phyloP scores from a whole-genome alignment of 2,888 invertebrate species.

The Volucella inflata region DNA sequence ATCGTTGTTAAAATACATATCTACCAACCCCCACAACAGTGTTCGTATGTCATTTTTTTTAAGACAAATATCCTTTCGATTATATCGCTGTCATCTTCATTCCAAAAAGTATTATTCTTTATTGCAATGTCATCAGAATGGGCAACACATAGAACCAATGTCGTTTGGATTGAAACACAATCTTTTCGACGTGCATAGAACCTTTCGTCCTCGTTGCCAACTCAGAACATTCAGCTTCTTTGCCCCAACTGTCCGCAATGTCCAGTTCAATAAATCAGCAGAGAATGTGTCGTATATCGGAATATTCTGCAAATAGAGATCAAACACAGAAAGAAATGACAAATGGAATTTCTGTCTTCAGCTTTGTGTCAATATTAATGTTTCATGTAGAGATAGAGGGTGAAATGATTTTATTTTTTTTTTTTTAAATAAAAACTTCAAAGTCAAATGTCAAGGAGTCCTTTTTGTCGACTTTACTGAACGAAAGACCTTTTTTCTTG shows the following conservation, averaged over 20 bases:
- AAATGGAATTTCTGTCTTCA: constrained; percentile 49
- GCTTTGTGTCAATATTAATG: constrained; percentile 53
- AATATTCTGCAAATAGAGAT: constrained; percentile 63
- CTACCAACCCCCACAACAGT: constrained; percentile 13
- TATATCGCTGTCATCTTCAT: not conserved
- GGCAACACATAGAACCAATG: constrained; percentile 67
- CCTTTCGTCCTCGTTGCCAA: constrained; percentile 22
- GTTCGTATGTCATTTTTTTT: not conserved
- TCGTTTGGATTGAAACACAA: constrained; percentile 67
- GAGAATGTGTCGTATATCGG: constrained; percentile 65
- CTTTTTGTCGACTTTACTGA: not conserved
- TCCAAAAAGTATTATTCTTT: constrained; percentile 3
- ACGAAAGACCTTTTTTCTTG: not conserved
- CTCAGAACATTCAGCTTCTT: constrained; percentile 43
- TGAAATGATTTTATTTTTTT: not conserved
- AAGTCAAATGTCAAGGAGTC: constrained; percentile 16
- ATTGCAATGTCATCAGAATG: constrained; percentile 51
- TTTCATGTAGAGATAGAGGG: not conserved
- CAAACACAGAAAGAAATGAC: constrained; percentile 28
- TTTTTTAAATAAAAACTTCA: constrained; percentile 10
- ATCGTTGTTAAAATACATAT: constrained; percentile 21
- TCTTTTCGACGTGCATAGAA: constrained; percentile 58
- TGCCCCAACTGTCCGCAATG: constrained; percentile 50
- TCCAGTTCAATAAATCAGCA: constrained; percentile 72
- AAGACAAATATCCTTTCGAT: constrained; percentile 45